Percentiles rank a stretch among this genome's conserved stretches.
phyloP scores from a whole-genome alignment of 1,140 invertebrate genomes.

The Stegodyphus mimosarum region DNA sequence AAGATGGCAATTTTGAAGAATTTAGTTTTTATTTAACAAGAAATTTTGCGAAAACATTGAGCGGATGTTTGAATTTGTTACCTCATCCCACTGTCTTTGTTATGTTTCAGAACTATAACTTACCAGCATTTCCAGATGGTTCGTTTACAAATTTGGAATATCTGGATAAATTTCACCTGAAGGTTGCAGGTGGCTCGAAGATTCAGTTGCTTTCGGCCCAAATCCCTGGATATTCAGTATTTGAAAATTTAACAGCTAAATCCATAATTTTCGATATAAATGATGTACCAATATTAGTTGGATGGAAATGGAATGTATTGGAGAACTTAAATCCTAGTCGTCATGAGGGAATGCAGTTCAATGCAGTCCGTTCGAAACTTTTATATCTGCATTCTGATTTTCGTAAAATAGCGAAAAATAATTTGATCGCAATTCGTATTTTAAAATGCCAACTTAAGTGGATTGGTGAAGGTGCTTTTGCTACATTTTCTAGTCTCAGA shows the following conservation, averaged over 20 bases:
- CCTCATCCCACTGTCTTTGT: too few relatives aligned
- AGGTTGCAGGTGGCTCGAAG: not conserved
- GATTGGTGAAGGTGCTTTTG: slow-evolving; percentile 14
- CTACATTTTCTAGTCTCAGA: not conserved
- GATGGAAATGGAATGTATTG: slow-evolving; percentile 18
- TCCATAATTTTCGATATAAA: not conserved
- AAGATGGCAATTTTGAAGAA: not conserved
- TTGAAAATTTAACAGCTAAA: not conserved
- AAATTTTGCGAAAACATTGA: too few relatives aligned
- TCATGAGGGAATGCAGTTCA: not conserved
- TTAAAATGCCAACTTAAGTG: slow-evolving; percentile 29
- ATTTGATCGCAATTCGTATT: slow-evolving; percentile 10
- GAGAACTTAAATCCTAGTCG: not conserved
- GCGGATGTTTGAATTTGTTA: too few relatives aligned
- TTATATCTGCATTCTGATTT: slow-evolving; percentile 39
- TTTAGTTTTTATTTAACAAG: too few relatives aligned
- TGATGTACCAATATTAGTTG: not conserved
- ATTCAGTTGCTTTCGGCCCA: not conserved
- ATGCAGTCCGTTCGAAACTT: slow-evolving; percentile 12
- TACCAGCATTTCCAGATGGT: slow-evolving; percentile 2
- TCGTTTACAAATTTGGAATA: not conserved
- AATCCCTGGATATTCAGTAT: slow-evolving; percentile 1
- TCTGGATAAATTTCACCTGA: not conserved
- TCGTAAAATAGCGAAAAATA: not conserved
- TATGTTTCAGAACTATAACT: not conserved